A percentile compares a stretch with the other conserved stretches of the same genome.
These are phyloP conservation scores for Thamnophis elegans DNA, from an alignment of 2,797 vertebrate species.

Conservation along the genomic window DNA sequence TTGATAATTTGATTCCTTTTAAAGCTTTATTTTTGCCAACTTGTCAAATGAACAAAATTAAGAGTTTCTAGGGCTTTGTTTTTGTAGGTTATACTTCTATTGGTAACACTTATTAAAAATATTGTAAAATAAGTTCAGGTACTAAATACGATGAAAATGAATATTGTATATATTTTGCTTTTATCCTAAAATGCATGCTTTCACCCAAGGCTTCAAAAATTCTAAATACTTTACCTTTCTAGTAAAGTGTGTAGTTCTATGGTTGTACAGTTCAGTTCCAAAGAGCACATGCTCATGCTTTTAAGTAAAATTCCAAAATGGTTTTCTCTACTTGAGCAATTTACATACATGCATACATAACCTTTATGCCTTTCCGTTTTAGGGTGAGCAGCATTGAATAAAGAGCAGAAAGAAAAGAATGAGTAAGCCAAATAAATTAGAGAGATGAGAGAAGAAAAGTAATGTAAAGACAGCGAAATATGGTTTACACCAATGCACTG, in stretches of 20 bases:
- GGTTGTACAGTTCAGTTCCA: not conserved
- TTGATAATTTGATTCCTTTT: not conserved
- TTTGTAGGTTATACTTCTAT: not conserved
- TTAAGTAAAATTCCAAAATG: constrained; percentile 23
- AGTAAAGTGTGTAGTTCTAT: not conserved
- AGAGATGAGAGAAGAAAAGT: not conserved
- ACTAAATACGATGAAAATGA: not conserved
- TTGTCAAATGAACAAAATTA: not conserved
- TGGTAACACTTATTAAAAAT: not conserved
- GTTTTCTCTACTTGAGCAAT: not conserved
- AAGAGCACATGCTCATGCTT: not conserved
- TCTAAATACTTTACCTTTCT: not conserved
- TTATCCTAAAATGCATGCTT: not conserved
- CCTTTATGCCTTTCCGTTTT: not conserved
- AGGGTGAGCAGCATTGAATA: not conserved
- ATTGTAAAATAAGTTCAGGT: not conserved
- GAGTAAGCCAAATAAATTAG: not conserved
- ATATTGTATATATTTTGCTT: not conserved
- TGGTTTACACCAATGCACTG: not conserved
- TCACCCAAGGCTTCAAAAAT: not conserved
- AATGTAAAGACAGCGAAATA: not conserved
- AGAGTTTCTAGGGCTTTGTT: not conserved
- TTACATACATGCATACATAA: not conserved
- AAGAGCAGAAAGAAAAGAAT: not conserved
- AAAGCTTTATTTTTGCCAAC: not conserved